A percentile compares a stretch with the other conserved stretches of the same genome.
phyloP scores from a whole-genome alignment of 37 sponge, comb jelly and placozoan genomes.

The Agelas oroides region DNA sequence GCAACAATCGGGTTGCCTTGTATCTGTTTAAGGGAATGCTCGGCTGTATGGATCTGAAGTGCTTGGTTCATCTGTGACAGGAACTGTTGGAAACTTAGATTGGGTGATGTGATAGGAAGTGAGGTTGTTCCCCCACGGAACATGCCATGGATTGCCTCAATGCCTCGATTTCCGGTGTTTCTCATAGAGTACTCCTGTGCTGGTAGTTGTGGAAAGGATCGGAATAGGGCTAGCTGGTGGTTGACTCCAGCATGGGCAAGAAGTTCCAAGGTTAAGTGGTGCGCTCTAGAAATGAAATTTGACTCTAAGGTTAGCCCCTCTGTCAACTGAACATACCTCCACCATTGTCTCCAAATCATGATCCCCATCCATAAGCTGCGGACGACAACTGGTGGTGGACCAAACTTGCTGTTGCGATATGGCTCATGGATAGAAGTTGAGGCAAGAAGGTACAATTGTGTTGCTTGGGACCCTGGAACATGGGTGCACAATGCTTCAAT shows the following conservation, averaged over 20 bases:
- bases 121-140: conserved; percentile 32
- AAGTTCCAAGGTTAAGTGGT: conserved; percentile 10
- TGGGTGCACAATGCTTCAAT: neutral
- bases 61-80: conserved; percentile 14
- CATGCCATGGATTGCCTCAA: conserved; percentile 40
- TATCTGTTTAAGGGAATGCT: conserved; percentile 21
- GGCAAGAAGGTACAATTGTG: conserved; percentile 27
- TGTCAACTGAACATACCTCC: neutral
- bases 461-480: conserved; percentile 20
- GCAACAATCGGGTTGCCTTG: no score
- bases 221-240: conserved; percentile 3
- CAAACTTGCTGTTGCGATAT: conserved; percentile 16
- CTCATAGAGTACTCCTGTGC: neutral
- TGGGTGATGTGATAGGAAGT: conserved; percentile 37
- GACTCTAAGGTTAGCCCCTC: neutral
- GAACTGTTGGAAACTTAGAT: conserved; percentile 24
- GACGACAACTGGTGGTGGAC: conserved; percentile 12
- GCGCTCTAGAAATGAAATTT: conserved; percentile 5
- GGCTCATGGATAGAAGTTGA: conserved; percentile 28
- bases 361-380: conserved; percentile 17
- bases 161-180: conserved; percentile 16
- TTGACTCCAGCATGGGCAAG: conserved; percentile 33
- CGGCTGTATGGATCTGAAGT: conserved; percentile 11
- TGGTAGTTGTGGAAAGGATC: neutral
- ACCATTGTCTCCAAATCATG: conserved; percentile 40